Percentiles rank a stretch among this genome's conserved stretches.
Evolutionary conservation across 2,888 invertebrate species (phyloP).

Genomic region (Atethmia centrago): DNA sequence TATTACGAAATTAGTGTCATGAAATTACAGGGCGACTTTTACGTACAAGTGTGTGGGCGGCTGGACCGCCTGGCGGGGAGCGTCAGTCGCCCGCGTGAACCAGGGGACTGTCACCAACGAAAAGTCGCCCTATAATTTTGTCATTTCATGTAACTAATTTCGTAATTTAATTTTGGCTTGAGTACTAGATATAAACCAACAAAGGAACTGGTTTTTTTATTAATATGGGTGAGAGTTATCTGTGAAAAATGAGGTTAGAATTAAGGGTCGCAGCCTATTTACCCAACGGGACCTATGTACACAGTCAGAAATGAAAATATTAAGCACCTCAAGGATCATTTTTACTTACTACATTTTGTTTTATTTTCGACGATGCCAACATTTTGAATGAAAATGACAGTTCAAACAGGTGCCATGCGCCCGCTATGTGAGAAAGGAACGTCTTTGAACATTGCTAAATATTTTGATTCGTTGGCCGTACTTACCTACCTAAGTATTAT

Average conservation of each 20-base stretch:
- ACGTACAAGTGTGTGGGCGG: no score
- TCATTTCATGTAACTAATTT: no score
- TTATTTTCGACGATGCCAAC: background rate
- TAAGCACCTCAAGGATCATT: no score
- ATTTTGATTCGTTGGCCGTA: background rate
- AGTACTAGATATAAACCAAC: conserved; percentile 37
- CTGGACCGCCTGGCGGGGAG: no score
- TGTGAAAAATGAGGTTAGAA: conserved; percentile 1
- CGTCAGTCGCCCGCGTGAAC: no score
- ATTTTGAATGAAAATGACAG: background rate
- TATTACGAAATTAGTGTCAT: no score
- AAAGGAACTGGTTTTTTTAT: conserved; percentile 38
- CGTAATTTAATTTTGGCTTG: no score
- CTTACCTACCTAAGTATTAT: no score
- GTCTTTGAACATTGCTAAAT: background rate
- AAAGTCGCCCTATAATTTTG: no score
- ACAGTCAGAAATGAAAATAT: background rate
- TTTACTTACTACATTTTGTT: background rate
- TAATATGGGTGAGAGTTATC: background rate
- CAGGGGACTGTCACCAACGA: no score
- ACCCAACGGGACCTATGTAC: no score
- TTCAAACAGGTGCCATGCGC: background rate
- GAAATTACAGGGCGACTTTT: no score
- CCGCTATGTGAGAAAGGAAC: background rate
- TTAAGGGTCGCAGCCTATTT: background rate